Base-by-base conservation (phyloP, 2,113 vertebrate genomes). In the Ciconia maguari region DNA sequence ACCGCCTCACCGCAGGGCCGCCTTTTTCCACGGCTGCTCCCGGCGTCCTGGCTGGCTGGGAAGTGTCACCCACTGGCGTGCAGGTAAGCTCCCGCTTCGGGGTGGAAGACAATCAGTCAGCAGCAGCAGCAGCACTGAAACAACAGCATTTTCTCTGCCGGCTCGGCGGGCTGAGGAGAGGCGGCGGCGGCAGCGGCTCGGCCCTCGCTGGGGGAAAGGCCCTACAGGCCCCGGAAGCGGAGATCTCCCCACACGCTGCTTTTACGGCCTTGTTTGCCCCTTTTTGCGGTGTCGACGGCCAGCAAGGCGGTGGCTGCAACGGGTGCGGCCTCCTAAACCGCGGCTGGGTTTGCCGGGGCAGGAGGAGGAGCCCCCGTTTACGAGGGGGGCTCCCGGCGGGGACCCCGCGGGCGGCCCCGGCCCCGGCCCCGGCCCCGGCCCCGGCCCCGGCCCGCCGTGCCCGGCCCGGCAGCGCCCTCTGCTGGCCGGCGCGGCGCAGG, bases 71-170 rank as follows among this genome's bases (percentile, higher is more conserved):
- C 61, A n/a, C 61, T 13, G 94, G 71, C 36, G 3, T 21, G 58
- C 77, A 90, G 96, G 70, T 72, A 91, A 90, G 68, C 94, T 92
- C 90, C 95, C 58, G 70, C 88, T 90, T 58, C 41, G 69, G 94
- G 78, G 30, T 41, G 72, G 79, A 29, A 41, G 18, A 3, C 44
- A 44, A 4, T 13, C 21, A 11, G 6, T 1, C 36, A 36, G 36
- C 52, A 19, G 4, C 15, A 57, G 55, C 11, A 6, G 6, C 15
- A 34, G 32, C 2, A 8, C 49, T 4, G n/a, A 41, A 9, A 6
- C 3, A 25, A 6, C 49, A 11, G 24, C 3, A 7, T 10, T 27
- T 29, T 14, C 41, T 6, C 51, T 4, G 34, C 3, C 2, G 11
- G 48, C 10, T 5, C 3, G 32, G 34, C 30, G 18, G 42, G 71